Evolutionary conservation across 2,888 invertebrate species (phyloP).

Genomic region (Orthosia cruda): DNA sequence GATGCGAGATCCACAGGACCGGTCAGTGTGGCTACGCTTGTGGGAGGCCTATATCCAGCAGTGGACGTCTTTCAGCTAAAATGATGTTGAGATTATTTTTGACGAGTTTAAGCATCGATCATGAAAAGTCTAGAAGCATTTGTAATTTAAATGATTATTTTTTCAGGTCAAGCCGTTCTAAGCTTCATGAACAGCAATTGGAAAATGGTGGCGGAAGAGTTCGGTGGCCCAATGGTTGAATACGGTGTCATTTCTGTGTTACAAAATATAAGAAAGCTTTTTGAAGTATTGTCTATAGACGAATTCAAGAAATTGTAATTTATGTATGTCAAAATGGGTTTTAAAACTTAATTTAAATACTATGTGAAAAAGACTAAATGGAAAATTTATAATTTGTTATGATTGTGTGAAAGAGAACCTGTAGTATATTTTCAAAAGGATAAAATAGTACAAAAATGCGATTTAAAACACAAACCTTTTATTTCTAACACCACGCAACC

Average conservation of each 20-base stretch:
- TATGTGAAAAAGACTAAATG: not conserved
- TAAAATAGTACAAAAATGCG: not conserved
- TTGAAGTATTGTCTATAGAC: slow-evolving; percentile 74
- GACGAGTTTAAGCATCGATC: not conserved
- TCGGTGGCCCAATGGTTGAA: slow-evolving; percentile 82
- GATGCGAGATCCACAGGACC: too few species aligned
- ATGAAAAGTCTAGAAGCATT: not conserved
- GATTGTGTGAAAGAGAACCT: not conserved
- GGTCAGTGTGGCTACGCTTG: too few species aligned
- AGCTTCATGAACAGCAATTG: slow-evolving; percentile 84
- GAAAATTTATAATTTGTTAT: not conserved
- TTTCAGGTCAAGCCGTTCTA: slow-evolving; percentile 79
- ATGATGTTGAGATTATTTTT: too few species aligned
- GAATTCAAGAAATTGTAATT: slow-evolving; percentile 58
- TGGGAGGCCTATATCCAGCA: too few species aligned
- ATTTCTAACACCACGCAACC: slow-evolving; percentile 19
- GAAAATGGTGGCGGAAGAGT: slow-evolving; percentile 81
- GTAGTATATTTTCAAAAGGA: not conserved
- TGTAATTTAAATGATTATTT: slow-evolving; percentile 9
- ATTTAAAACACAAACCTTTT: slow-evolving; percentile 33
- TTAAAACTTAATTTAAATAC: not conserved
- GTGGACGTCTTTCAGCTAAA: too few species aligned
- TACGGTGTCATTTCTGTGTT: slow-evolving; percentile 75
- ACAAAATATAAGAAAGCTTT: slow-evolving; percentile 75
- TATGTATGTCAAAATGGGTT: not conserved